These are phyloP conservation scores for Ferrisia virgata DNA, from an alignment of 2,888 invertebrate species.

Conservation along the genomic window DNA sequence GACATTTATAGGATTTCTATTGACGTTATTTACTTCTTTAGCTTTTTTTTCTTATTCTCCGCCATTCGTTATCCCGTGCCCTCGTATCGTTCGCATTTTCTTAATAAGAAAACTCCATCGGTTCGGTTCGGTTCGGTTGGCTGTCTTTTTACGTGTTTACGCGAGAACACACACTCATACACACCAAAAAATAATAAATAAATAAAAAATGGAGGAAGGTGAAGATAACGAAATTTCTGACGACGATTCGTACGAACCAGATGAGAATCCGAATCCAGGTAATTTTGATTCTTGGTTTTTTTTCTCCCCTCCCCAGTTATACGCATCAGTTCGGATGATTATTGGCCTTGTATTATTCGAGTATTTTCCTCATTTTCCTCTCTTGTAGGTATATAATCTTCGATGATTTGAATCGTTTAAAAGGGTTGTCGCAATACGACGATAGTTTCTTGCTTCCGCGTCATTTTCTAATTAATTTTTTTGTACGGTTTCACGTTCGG, in stretches of 20 bases:
- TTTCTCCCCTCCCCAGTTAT: neutral
- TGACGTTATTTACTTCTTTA: slow-evolving; percentile 11
- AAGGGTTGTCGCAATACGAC: neutral
- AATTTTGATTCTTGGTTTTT: neutral
- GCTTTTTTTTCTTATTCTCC: neutral
- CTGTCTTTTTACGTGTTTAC: neutral
- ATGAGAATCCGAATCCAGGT: neutral
- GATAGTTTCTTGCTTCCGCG: neutral
- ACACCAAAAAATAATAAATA: too few species aligned
- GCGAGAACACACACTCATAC: too few species aligned
- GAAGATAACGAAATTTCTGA: neutral
- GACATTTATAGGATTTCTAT: slow-evolving; percentile 15
- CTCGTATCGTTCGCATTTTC: neutral
- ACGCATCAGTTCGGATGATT: too few species aligned
- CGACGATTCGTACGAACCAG: neutral
- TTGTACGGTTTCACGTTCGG: neutral
- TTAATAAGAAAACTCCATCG: neutral
- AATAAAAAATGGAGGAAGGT: neutral
- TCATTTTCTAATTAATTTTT: neutral
- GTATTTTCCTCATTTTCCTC: neutral
- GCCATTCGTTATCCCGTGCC: neutral
- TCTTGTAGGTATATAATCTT: neutral
- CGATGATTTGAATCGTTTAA: neutral
- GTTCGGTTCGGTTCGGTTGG: neutral
- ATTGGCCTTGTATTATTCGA: too few species aligned